Percentiles rank a stretch among this genome's conserved stretches.
phyloP scores from a whole-genome alignment of 2,797 vertebrate genomes.

The Hyperoplus lanceolatus region DNA sequence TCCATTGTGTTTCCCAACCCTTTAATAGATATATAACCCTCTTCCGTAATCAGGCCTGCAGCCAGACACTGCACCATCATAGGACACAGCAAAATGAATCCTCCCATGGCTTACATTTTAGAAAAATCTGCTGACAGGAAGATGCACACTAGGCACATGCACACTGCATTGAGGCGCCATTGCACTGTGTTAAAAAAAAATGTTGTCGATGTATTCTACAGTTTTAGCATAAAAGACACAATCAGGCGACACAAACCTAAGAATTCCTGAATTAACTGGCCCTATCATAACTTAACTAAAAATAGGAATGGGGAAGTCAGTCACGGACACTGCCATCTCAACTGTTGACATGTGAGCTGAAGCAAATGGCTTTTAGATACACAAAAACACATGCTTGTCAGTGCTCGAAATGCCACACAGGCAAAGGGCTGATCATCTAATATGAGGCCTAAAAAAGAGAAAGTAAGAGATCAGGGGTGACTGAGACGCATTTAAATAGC shows the following conservation, averaged over 20 bases:
- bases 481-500: slow-evolving; percentile 9
- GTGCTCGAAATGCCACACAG: slow-evolving; percentile 43
- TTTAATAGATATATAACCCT: background rate
- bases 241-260: background rate
- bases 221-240: background rate
- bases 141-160: slow-evolving; percentile 8
- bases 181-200: background rate
- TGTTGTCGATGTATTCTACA: background rate
- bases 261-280: slow-evolving; percentile 3
- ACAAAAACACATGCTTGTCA: background rate
- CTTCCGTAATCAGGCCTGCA: slow-evolving; percentile 22
- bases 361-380: slow-evolving; percentile 10
- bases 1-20: slow-evolving; percentile 24
- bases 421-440: slow-evolving; percentile 51
- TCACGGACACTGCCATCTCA: slow-evolving; percentile 10
- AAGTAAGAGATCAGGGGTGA: slow-evolving; percentile 8
- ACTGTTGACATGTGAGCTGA: slow-evolving; percentile 5
- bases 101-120: slow-evolving; percentile 25
- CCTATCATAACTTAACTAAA: background rate
- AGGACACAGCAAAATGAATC: slow-evolving; percentile 60
- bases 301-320: background rate
- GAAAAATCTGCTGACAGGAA: slow-evolving; percentile 37
- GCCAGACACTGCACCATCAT: slow-evolving; percentile 35
- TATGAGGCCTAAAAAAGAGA: slow-evolving; percentile 33
- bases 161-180: background rate